These are phyloP conservation scores for Drosophila arawakana DNA, from an alignment of 1,140 invertebrate species.

Conservation along the genomic window DNA sequence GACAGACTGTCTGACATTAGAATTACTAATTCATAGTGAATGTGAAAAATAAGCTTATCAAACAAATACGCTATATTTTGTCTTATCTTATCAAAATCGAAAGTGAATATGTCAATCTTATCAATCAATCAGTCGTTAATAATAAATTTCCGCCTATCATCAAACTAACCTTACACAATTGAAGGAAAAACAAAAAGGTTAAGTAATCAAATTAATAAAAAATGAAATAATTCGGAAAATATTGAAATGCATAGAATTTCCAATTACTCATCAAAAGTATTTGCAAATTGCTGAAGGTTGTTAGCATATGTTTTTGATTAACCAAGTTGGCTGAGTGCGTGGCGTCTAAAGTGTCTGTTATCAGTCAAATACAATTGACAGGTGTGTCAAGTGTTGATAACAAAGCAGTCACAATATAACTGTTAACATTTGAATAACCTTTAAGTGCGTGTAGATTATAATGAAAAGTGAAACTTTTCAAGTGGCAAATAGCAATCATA, in stretches of 20 bases:
- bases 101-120: constrained; percentile 7
- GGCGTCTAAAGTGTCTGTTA: constrained; percentile 2
- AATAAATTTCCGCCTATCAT: background rate
- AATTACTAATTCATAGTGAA: too few species aligned
- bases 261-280: constrained; percentile 2
- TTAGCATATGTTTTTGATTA: background rate
- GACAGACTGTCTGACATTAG: too few species aligned
- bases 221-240: background rate
- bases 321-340: background rate
- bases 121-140: constrained; percentile 6
- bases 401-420: background rate
- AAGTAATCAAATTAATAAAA: background rate
- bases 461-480: constrained; percentile 20
- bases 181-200: background rate
- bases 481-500: constrained; percentile 9
- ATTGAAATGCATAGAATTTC: background rate
- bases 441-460: background rate
- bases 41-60: too few species aligned
- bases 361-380: constrained; percentile 14
- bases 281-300: constrained; percentile 4
- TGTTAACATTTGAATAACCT: background rate
- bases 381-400: constrained; percentile 7
- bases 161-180: constrained; percentile 21
- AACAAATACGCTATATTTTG: background rate
- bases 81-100: background rate